These are phyloP conservation scores for Craniophora ligustri DNA, from an alignment of 2,888 invertebrate genomes.

Conservation along the genomic window DNA sequence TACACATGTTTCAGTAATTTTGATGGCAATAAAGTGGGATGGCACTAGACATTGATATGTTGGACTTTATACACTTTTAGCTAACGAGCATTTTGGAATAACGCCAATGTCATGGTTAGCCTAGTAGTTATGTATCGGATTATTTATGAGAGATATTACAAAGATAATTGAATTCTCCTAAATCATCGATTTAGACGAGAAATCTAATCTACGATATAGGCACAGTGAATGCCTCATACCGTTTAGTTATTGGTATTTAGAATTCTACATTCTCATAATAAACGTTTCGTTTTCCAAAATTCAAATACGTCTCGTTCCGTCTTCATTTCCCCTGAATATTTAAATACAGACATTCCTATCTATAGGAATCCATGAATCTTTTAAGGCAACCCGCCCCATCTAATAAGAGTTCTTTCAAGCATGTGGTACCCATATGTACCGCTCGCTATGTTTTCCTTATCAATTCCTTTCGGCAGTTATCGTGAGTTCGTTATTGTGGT, in stretches of 20 bases:
- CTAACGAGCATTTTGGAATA: no score
- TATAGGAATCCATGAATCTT: conserved; percentile 55
- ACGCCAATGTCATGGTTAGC: no score
- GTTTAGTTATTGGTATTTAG: not conserved
- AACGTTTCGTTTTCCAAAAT: conserved; percentile 14
- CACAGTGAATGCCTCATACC: no score
- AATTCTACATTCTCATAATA: not conserved
- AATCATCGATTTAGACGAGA: no score
- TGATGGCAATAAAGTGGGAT: no score
- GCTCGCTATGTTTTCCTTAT: conserved; percentile 60
- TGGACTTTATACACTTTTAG: no score
- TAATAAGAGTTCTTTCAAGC: conserved; percentile 55
- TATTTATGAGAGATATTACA: no score
- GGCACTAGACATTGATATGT: no score
- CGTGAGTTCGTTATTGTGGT: conserved; percentile 59
- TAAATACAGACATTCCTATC: conserved; percentile 55
- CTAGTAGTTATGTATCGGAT: no score
- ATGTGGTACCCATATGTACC: conserved; percentile 55
- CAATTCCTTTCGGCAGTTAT: conserved; percentile 58
- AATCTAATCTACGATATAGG: no score
- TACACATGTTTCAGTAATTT: no score
- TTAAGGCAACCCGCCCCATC: conserved; percentile 55
- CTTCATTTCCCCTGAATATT: conserved; percentile 45
- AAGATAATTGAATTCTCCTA: no score
- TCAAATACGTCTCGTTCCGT: conserved; percentile 38